Evolutionary conservation across 2,797 vertebrate species (phyloP), one percentile per base, ranked within the genome.

Genomic region (Spinibarbus caldwelli): DNA sequence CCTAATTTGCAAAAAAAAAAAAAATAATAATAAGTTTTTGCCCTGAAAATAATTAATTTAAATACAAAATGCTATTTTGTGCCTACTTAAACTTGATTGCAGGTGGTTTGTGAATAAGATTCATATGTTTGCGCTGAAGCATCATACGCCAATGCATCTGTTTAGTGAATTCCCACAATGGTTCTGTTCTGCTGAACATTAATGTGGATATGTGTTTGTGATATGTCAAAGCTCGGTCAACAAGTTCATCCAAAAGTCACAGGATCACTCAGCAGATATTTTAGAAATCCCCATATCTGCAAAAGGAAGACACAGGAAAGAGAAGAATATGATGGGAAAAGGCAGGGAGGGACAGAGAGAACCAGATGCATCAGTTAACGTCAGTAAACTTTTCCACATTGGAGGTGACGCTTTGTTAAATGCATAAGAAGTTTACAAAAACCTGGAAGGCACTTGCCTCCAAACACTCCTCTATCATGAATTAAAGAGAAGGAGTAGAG

Each of bases 221-320:
- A 76, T 76, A 26, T 59, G 52, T 59, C 49, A 57, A 77, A 38
- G 14, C 49, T 77, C 31, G 2, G 75, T 77, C 52, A 78, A 78
- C 36, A 17, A 36, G 23, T 59, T 17, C 2, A 6, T 59, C 52
- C 75, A 41, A 78, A 59, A 78, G 52, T 78, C 52, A 59, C 23
- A 59, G 75, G 52, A 59, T 19, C 23, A 14, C 26, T 79, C 38
- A 78, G 36, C 8, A 57, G 45, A 52, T 34, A 34, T 67, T 80
- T 70, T 36, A 81, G 64, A 81, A 81, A 70, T 81, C 79, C 29
- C 78, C 78, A 38, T 49, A 68, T 77, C 59, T 84, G 78, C n/a
- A 62, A 67, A 41, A 81, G 26, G 43, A 59, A 76, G 5, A 71
- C 52, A 68, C 21, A 23, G 26, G 21, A 80, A 54, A 66, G 43